Conservation (phyloP, 2,888 invertebrate genomes). For the Oscheius sp. region DNA sequence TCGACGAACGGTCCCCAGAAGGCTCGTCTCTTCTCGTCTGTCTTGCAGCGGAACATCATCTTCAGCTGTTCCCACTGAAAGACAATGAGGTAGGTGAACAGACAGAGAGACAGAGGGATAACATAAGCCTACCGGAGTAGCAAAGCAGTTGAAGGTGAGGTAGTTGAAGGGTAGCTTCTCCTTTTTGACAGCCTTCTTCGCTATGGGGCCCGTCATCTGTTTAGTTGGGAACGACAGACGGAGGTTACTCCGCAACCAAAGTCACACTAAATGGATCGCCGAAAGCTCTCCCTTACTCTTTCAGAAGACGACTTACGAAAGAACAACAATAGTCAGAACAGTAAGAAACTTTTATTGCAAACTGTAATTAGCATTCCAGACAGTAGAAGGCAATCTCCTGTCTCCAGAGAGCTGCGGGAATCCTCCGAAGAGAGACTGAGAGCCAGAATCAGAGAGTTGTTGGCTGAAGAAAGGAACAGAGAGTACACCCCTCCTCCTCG, state of each 20-base stretch:
- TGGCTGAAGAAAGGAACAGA: slow-evolving; percentile 10
- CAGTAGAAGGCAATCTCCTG: slow-evolving; percentile 2
- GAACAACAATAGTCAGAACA: neutral
- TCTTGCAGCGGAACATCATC: slow-evolving; percentile 12
- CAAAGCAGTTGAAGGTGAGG: too few relatives aligned
- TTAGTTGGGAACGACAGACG: too few relatives aligned
- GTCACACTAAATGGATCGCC: slow-evolving; percentile 21
- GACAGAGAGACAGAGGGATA: neutral
- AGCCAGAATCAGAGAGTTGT: slow-evolving; percentile 3
- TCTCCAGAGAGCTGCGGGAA: neutral
- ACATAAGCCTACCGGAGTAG: too few relatives aligned
- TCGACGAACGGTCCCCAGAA: neutral
- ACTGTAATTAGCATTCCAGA: neutral
- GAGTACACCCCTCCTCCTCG: neutral
- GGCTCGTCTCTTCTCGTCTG: neutral
- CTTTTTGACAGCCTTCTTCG: too few relatives aligned
- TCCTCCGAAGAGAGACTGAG: slow-evolving; percentile 9
- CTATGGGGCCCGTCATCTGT: too few relatives aligned
- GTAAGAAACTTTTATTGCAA: too few relatives aligned
- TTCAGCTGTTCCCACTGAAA: slow-evolving; percentile 26
- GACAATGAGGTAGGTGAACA: neutral
- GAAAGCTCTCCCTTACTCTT: slow-evolving; percentile 27
- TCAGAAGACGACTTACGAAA: slow-evolving; percentile 27
- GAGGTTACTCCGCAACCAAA: slow-evolving; percentile 13
- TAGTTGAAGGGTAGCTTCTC: too few relatives aligned